Evolutionary conservation across 2,797 vertebrate species (phyloP).

Genomic region (Pseudomugil gertrudae): DNA sequence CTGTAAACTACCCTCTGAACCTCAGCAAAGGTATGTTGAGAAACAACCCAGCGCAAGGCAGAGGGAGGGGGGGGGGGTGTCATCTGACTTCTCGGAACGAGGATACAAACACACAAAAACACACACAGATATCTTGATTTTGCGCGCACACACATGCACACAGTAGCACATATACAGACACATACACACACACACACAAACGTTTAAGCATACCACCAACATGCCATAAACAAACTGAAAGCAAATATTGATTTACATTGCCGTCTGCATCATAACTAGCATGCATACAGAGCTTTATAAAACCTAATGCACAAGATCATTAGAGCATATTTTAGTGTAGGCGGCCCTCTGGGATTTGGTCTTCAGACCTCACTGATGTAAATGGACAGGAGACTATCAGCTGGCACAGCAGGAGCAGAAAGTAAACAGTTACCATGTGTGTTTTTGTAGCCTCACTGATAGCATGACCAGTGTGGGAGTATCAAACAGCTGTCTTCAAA

Average conservation of each 20-base stretch:
- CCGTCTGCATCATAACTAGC: background rate
- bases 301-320: slow-evolving; percentile 31
- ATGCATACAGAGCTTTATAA: background rate
- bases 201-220: slow-evolving; percentile 10
- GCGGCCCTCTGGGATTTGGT: slow-evolving; percentile 29
- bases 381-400: slow-evolving; percentile 11
- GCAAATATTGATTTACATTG: background rate
- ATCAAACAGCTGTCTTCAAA: slow-evolving; percentile 66
- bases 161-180: background rate
- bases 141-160: slow-evolving; percentile 19
- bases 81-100: slow-evolving; percentile 86
- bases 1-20: slow-evolving; percentile 77
- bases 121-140: slow-evolving; percentile 39
- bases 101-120: slow-evolving; percentile 67
- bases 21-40: slow-evolving; percentile 81
- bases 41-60: slow-evolving; percentile 72
- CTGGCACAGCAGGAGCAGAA: slow-evolving; percentile 17
- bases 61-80: slow-evolving; percentile 39
- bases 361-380: slow-evolving; percentile 27
- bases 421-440: slow-evolving; percentile 5
- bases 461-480: slow-evolving; percentile 65
- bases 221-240: slow-evolving; percentile 19
- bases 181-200: slow-evolving; percentile 11
- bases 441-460: slow-evolving; percentile 34
- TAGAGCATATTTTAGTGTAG: slow-evolving; percentile 17